Evolutionary conservation across 2,797 vertebrate species (phyloP).

Genomic region (Channa striata): DNA sequence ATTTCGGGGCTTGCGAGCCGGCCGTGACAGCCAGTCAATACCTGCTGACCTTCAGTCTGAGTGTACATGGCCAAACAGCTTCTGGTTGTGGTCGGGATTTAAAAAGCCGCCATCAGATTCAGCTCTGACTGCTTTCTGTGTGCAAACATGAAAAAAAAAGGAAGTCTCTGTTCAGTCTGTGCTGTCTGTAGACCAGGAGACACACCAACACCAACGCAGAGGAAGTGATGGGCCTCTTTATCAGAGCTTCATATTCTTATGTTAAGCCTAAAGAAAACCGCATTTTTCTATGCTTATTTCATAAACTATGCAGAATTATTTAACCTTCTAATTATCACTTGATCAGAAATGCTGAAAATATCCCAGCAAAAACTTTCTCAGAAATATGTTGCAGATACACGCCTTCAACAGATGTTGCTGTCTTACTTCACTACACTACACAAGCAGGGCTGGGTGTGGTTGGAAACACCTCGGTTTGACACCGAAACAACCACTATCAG

Average conservation of each 20-base stretch:
- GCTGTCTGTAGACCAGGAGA: background rate
- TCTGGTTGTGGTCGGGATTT: background rate
- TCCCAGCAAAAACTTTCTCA: background rate
- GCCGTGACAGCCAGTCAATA: conserved; percentile 15
- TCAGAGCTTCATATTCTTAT: background rate
- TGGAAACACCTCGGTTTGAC: too few relatives aligned
- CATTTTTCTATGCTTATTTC: background rate
- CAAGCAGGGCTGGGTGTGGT: background rate
- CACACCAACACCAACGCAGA: background rate
- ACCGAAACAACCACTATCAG: too few relatives aligned
- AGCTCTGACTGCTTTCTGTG: background rate
- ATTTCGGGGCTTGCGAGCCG: conserved; percentile 1
- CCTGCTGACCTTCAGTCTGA: conserved; percentile 6
- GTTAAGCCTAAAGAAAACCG: accelerated
- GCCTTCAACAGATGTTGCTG: background rate
- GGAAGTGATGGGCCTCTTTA: conserved; percentile 10
- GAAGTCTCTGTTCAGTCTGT: background rate
- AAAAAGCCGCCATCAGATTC: background rate
- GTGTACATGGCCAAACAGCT: background rate
- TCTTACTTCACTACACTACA: background rate
- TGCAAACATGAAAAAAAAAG: conserved; percentile 1
- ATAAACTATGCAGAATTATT: background rate
- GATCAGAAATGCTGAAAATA: background rate
- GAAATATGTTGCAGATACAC: background rate
- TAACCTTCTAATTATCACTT: conserved; percentile 9